Evolutionary conservation across 2,797 vertebrate genomes (phyloP).

Genomic region (Manis crassicaudata): DNA sequence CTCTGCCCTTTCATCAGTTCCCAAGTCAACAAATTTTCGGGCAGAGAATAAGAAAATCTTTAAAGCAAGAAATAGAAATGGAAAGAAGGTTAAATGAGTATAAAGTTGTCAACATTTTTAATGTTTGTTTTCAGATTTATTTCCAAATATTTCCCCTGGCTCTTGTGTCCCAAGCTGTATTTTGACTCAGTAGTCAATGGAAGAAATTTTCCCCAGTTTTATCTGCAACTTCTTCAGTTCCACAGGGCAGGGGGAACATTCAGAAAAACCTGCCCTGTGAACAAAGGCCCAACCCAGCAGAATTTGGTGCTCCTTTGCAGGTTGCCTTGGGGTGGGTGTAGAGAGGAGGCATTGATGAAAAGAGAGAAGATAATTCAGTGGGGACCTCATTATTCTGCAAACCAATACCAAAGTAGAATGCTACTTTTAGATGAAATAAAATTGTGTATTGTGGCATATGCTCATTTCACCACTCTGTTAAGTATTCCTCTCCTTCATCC

Average conservation of each 20-base stretch:
- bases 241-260: neutral
- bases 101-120: slow-evolving; percentile 40
- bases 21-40: slow-evolving; percentile 50
- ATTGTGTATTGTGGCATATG: neutral
- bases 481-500: neutral
- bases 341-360: neutral
- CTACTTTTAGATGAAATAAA: neutral
- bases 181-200: slow-evolving; percentile 25
- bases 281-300: neutral
- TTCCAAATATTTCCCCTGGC: slow-evolving; percentile 49
- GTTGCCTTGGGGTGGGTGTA: neutral
- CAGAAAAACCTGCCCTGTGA: neutral
- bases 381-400: neutral
- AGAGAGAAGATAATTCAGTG: neutral
- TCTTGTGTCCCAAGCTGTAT: neutral
- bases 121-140: slow-evolving; percentile 56
- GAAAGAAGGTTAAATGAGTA: neutral
- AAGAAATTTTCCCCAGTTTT: neutral
- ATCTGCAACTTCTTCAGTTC: slow-evolving; percentile 2
- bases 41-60: slow-evolving; percentile 32
- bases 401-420: neutral
- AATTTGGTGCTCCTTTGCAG: neutral
- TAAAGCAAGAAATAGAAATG: slow-evolving; percentile 47
- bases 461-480: neutral
- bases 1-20: slow-evolving; percentile 22